Evolutionary conservation across 2,113 vertebrate species (phyloP).

Genomic region (Heloderma charlesbogerti): DNA sequence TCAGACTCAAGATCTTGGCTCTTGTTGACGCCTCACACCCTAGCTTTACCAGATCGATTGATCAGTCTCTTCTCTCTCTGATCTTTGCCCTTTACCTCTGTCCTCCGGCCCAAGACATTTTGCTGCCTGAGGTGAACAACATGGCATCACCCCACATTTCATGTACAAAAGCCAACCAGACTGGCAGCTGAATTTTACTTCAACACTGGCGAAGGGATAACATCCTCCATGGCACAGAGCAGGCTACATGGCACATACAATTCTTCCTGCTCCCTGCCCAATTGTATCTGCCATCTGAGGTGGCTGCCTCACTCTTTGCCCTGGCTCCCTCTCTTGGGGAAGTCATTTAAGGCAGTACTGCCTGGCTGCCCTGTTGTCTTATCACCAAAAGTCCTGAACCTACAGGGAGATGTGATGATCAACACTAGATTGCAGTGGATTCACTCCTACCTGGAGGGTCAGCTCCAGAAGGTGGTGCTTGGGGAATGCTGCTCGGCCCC

Average conservation of each 20-base stretch:
- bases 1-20: not conserved
- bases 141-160: too few relatives aligned
- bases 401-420: not conserved
- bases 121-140: too few relatives aligned
- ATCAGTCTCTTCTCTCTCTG: not conserved
- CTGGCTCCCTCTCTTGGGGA: not conserved
- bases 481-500: too few relatives aligned
- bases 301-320: not conserved
- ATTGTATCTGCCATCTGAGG: not conserved
- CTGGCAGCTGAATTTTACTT: too few relatives aligned
- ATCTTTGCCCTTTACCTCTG: not conserved
- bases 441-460: too few relatives aligned
- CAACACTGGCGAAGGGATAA: too few relatives aligned
- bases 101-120: not conserved
- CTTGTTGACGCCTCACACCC: not conserved
- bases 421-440: too few relatives aligned
- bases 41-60: not conserved
- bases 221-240: too few relatives aligned
- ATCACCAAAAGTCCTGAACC: not conserved
- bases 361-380: not conserved
- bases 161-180: too few relatives aligned
- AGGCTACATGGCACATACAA: too few relatives aligned
- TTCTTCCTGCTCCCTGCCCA: not conserved
- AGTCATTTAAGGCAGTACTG: not conserved
- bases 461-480: too few relatives aligned